Percentiles rank a stretch among this genome's conserved stretches.
These are phyloP conservation scores for Synergus gifuensis DNA, from an alignment of 2,888 invertebrate genomes.

Conservation along the genomic window DNA sequence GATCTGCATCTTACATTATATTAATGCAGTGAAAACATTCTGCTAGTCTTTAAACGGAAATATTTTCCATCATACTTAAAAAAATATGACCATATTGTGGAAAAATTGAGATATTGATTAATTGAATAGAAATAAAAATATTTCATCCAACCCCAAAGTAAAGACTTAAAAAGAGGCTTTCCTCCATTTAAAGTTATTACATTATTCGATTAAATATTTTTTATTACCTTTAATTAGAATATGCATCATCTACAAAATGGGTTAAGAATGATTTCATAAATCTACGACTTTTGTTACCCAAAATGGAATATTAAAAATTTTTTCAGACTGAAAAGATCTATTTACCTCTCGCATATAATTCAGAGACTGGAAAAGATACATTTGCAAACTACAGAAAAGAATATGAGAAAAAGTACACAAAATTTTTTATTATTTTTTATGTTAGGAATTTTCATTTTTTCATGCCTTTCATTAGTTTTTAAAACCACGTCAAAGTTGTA, in stretches of 20 bases:
- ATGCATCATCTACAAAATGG: too few relatives aligned
- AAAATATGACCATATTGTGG: not conserved
- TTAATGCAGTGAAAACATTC: not conserved
- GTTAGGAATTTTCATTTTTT: not conserved
- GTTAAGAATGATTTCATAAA: not conserved
- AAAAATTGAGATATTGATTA: too few relatives aligned
- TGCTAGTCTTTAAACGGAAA: not conserved
- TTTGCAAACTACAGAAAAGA: not conserved
- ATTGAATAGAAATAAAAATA: not conserved
- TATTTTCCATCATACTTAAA: not conserved
- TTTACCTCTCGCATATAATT: not conserved
- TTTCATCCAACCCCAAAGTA: not conserved
- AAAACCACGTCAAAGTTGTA: not conserved
- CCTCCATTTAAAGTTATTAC: not conserved
- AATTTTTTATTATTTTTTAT: not conserved
- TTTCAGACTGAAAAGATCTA: slow-evolving; percentile 10
- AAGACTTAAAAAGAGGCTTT: not conserved
- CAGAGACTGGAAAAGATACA: not conserved
- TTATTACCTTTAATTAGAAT: not conserved
- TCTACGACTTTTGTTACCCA: slow-evolving; percentile 11
- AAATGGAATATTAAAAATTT: slow-evolving; percentile 19
- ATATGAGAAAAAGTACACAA: not conserved
- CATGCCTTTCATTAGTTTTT: not conserved
- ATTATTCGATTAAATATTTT: not conserved
- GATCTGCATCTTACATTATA: not conserved